Conservation (phyloP, 2,888 invertebrate species). For the Apotomis betuletana region DNA sequence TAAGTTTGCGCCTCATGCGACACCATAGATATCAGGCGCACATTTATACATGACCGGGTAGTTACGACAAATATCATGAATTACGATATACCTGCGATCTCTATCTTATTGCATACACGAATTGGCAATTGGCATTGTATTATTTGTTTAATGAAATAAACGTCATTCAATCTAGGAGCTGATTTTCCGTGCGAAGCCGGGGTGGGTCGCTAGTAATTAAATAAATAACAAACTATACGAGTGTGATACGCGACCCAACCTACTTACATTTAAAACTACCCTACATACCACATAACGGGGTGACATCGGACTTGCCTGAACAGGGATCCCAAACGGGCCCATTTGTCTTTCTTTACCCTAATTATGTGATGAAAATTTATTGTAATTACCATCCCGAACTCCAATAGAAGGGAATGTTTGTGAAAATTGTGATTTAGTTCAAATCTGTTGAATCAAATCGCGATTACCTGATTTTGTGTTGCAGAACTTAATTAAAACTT, state of each 20-base stretch:
- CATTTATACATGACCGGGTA: too few species aligned
- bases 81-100: too few species aligned
- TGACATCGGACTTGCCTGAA: constrained; percentile 43
- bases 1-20: too few species aligned
- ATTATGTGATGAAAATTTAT: constrained; percentile 77
- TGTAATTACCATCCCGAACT: constrained; percentile 58
- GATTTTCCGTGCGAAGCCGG: too few species aligned
- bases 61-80: too few species aligned
- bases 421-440: constrained; percentile 53
- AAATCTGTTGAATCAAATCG: constrained; percentile 44
- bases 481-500: constrained; percentile 42
- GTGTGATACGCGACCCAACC: neutral
- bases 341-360: constrained; percentile 75
- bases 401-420: constrained; percentile 48
- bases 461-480: constrained; percentile 44
- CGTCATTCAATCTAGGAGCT: too few species aligned
- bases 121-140: too few species aligned
- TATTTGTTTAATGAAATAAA: too few species aligned
- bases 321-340: constrained; percentile 53
- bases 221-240: neutral
- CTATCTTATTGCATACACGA: too few species aligned
- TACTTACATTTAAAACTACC: constrained; percentile 32
- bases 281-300: constrained; percentile 35
- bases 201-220: too few species aligned
- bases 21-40: too few species aligned